Base-by-base conservation (phyloP, 2,113 vertebrate species). In the Loxodonta africana region DNA sequence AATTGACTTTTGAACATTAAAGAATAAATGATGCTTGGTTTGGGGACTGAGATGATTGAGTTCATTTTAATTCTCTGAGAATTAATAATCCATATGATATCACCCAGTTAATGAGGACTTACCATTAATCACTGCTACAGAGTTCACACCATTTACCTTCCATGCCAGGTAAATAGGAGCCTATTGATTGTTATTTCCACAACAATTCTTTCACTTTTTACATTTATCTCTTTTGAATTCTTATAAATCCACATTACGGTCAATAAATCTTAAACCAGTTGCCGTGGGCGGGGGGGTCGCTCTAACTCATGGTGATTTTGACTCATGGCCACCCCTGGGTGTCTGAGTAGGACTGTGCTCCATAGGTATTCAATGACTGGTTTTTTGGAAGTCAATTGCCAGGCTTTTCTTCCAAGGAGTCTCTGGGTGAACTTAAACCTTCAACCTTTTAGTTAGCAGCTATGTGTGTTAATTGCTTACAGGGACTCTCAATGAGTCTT, bases 11-110 rank as follows among this genome's bases (percentile, higher is more conserved):
- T 88, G 80, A 93, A 78, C 18, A 78, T 94, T 63, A 71, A 84
- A 51, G 15, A 94, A 92, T 87, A 97, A 95, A 73, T 28, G 10
- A 82, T 96, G 28, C 44, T 62, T 95, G 18, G 28, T 67, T 84
- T 88, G 60, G 67, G 8, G 28, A 62, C 48, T 65, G 67, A 84
- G 5, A 53, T 82, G 90, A 60, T n/a, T 69, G 14, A 92, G 73
- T 89, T 88, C 17, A 48, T 78, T 93, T 93, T 28, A 44, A 65
- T 96, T 95, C 63, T 80, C 51, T 87, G 5, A 89, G 44, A 44
- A 37, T 90, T 82, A 48, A 84, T 88, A 87, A 96, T 83, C 46
- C 2, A 1, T 73, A 53, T 78, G 65, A 9, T 90, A 48, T 63
- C 71, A 69, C 81, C 67, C 53, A 51, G 12, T 69, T 90, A 86